Conservation (phyloP, 2,888 invertebrate species). For the Lacanobia oleracea region DNA sequence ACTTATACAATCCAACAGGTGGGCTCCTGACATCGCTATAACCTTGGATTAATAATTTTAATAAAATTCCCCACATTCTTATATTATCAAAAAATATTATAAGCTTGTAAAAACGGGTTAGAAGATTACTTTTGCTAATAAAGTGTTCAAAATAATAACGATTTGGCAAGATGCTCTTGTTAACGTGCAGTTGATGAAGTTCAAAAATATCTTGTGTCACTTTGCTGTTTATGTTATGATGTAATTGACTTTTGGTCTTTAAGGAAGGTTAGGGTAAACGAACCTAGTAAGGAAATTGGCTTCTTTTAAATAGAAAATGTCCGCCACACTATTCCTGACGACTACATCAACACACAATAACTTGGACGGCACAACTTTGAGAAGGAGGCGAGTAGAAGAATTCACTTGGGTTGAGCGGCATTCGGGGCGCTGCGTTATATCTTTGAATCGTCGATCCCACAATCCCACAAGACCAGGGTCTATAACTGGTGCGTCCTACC, state of each 20-base stretch:
- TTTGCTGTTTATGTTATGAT: slow-evolving; percentile 11
- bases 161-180: slow-evolving; percentile 54
- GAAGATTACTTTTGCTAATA: slow-evolving; percentile 53
- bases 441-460: too few relatives aligned
- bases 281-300: background rate
- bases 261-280: slow-evolving; percentile 24
- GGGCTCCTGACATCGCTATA: background rate
- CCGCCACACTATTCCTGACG: too few relatives aligned
- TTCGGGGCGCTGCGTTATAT: too few relatives aligned
- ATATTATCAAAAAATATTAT: slow-evolving; percentile 43
- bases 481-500: too few relatives aligned
- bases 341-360: too few relatives aligned
- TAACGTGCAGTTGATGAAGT: slow-evolving; percentile 27
- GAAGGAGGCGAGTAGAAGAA: too few relatives aligned
- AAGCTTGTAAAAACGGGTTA: slow-evolving; percentile 33
- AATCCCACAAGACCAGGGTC: too few relatives aligned
- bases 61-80: slow-evolving; percentile 28
- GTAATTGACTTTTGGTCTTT: slow-evolving; percentile 17
- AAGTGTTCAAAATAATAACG: slow-evolving; percentile 57
- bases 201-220: slow-evolving; percentile 51
- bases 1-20: slow-evolving; percentile 21
- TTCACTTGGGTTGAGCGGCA: too few relatives aligned
- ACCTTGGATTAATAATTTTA: slow-evolving; percentile 33
- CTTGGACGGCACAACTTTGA: too few relatives aligned
- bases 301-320: too few relatives aligned